phyloP scores from a whole-genome alignment of 2,888 invertebrate species.

The Acanthoscelides obtectus region DNA sequence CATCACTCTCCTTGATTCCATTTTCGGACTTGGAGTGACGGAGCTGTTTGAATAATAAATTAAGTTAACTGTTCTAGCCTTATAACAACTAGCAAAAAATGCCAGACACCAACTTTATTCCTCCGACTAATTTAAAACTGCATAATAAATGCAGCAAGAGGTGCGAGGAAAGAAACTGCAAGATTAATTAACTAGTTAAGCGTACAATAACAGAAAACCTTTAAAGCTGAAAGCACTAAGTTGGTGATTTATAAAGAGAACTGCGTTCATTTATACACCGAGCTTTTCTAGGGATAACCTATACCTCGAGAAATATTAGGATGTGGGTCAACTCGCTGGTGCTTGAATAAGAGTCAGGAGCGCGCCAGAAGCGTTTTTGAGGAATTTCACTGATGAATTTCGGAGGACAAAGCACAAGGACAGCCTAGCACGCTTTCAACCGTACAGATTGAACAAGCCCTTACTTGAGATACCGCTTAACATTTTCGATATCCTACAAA shows the following conservation, averaged over 20 bases:
- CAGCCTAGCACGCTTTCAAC: too few species aligned
- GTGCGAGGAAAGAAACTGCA: background rate
- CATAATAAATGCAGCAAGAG: background rate
- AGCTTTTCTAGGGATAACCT: background rate
- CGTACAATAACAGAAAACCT: background rate
- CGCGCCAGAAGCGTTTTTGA: background rate
- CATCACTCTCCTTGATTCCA: too few species aligned
- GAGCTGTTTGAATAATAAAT: too few species aligned
- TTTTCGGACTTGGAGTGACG: too few species aligned
- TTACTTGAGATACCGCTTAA: too few species aligned
- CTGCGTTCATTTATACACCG: background rate
- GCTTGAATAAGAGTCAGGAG: background rate
- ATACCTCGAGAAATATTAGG: background rate
- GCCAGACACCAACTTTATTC: background rate
- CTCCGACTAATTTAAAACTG: background rate
- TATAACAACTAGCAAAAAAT: background rate
- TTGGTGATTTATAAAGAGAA: background rate
- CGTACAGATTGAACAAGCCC: too few species aligned
- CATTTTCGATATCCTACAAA: too few species aligned
- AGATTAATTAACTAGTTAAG: background rate
- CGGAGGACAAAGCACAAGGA: too few species aligned
- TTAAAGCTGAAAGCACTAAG: background rate
- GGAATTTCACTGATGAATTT: too few species aligned
- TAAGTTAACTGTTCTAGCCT: too few species aligned
- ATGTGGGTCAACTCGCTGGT: background rate